Percentiles rank a stretch among this genome's conserved stretches.
Evolutionary conservation across 2,113 vertebrate species (phyloP).

Genomic region (Arothron firmamentum): DNA sequence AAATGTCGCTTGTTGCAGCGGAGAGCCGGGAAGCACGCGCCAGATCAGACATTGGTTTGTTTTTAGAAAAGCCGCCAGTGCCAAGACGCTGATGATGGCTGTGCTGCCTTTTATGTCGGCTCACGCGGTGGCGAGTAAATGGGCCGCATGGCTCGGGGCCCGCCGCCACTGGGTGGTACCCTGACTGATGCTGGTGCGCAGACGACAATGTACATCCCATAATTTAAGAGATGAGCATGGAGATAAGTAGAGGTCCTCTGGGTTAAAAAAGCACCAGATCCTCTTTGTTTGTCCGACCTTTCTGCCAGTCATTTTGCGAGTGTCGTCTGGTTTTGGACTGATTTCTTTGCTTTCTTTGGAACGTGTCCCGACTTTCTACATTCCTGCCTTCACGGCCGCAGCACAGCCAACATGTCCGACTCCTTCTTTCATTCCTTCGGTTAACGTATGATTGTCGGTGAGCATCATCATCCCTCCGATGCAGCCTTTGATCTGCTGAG

Average conservation of each 20-base stretch:
- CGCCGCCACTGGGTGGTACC: conserved; percentile 58
- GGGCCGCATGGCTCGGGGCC: conserved; percentile 34
- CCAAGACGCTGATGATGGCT: conserved; percentile 44
- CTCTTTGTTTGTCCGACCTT: conserved; percentile 16
- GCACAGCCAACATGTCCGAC: conserved; percentile 41
- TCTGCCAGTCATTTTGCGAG: conserved; percentile 5
- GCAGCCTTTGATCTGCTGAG: background rate
- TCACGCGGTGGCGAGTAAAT: conserved; percentile 26
- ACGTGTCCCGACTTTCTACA: conserved; percentile 9
- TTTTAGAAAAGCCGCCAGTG: conserved; percentile 20
- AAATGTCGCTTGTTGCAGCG: background rate
- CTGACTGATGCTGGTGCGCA: conserved; percentile 6
- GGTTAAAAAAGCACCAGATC: background rate
- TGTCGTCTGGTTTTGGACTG: background rate
- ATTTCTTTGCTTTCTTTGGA: conserved; percentile 14
- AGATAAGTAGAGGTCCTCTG: conserved; percentile 47
- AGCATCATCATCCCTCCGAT: too few species aligned
- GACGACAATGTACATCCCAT: conserved; percentile 38
- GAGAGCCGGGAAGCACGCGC: conserved; percentile 4
- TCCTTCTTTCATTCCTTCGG: conserved; percentile 24
- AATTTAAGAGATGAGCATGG: conserved; percentile 44
- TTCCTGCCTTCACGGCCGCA: conserved; percentile 58
- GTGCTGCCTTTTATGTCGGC: conserved; percentile 47
- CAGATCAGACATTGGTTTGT: conserved; percentile 17
- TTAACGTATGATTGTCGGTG: conserved; percentile 15